Evolutionary conservation across 2,113 vertebrate genomes (phyloP), one percentile per base, ranked within the genome.

Genomic region (Apus apus): DNA sequence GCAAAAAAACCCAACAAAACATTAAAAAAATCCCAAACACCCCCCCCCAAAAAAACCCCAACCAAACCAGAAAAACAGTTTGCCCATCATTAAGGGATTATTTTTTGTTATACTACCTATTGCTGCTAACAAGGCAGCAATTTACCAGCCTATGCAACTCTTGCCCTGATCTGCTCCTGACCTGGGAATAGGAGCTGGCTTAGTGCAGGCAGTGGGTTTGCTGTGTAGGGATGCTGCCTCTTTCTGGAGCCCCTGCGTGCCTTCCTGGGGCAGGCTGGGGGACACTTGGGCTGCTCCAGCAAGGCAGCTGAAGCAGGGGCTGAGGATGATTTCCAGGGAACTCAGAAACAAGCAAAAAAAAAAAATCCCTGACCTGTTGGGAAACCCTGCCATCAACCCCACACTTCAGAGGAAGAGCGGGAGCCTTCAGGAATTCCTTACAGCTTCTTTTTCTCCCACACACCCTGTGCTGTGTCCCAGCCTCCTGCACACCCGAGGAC

Each of bases 161-260:
- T 56, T 36, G 29, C 62, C 18, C n/a, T 53, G 38, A 56, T 67
- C 43, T 67, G 9, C 13, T 34, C 15, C 32, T 3, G 14, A 4
- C 9, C n/a, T 62, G 50, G 17, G 61, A 74, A 30, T 11, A 62
- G 23, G 23, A 57, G 27, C 9, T 40, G 32, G 3, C 17, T 57
- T 82, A 17, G 40, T 66, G 51, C 5, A 4, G 43, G 18, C 74
- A 17, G 30, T 29, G 26, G 27, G 16, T 73, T 54, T 53, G 27
- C 34, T 22, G 23, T 29, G 54, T 13, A 16, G 50, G 40, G 77
- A 46, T 66, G n/a, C 40, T 79, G 16, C 40, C 65, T 40, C 36
- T 26, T 27, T 6, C 1, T 0, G 15, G 26, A 91, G 4, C 34
- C 75, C 43, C 26, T 3, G 2, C 3, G 6, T 8, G 11, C 54